Conservation (phyloP, 1,140 invertebrate species). For the Thaumatotibia leucotreta region DNA sequence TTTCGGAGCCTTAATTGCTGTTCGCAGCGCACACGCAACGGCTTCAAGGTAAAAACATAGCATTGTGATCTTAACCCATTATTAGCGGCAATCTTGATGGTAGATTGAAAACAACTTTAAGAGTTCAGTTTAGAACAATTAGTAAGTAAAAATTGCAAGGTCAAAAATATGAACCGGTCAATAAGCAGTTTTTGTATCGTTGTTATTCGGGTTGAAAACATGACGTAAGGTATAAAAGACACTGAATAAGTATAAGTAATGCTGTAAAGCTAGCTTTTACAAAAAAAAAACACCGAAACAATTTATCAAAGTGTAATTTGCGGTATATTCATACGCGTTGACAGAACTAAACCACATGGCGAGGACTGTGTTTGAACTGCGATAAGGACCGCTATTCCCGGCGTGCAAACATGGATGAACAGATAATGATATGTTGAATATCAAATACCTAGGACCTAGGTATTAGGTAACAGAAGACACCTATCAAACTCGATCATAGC, state of each 20-base stretch:
- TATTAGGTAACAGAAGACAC: too few relatives aligned
- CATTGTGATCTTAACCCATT: constrained; percentile 30
- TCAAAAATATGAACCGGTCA: neutral
- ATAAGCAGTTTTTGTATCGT: neutral
- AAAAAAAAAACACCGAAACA: neutral
- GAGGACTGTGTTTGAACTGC: neutral
- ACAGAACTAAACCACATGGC: neutral
- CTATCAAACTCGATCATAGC: too few relatives aligned
- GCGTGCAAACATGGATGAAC: neutral
- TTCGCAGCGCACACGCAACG: constrained; percentile 28
- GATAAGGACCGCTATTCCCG: neutral
- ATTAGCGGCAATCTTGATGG: constrained; percentile 12
- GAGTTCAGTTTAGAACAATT: neutral
- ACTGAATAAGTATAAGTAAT: too few relatives aligned
- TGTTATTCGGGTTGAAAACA: neutral
- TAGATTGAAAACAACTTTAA: neutral
- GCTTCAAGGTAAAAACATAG: constrained; percentile 30
- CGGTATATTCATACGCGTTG: neutral
- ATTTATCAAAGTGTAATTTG: neutral
- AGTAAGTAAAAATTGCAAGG: neutral
- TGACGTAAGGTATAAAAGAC: too few relatives aligned
- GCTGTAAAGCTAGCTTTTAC: too few relatives aligned
- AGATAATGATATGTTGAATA: neutral
- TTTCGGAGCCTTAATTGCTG: constrained; percentile 28
- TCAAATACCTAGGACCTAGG: too few relatives aligned